Conservation (phyloP, 2,113 vertebrate species). For the Clarias batrachus region DNA sequence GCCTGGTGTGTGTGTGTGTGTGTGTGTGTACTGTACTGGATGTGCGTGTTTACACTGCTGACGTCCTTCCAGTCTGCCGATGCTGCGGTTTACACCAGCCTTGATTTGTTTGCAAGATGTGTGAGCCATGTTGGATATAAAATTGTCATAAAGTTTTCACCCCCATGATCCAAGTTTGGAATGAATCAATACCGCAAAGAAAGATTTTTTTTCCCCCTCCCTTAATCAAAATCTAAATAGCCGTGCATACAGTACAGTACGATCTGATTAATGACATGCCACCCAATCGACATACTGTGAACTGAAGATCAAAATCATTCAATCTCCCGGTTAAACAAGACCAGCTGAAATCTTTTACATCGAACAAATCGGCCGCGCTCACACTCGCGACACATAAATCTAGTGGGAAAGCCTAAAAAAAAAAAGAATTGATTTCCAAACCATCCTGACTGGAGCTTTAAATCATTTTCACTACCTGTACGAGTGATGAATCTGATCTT, state of each 20-base stretch:
- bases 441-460: not conserved
- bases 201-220: not conserved
- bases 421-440: not conserved
- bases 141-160: conserved; percentile 44
- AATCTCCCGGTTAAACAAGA: conserved; percentile 2
- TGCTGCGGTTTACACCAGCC: conserved; percentile 45
- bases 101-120: conserved; percentile 58
- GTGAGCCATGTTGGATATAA: conserved; percentile 38
- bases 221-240: not conserved
- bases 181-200: not conserved
- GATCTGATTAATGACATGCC: conserved; percentile 4
- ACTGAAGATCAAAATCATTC: conserved; percentile 13
- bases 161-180: conserved; percentile 21
- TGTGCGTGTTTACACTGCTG: conserved; percentile 30
- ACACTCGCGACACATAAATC: not conserved
- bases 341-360: conserved; percentile 15
- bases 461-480: not conserved
- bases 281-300: conserved; percentile 12
- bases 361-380: not conserved
- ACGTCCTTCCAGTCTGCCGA: conserved; percentile 34
- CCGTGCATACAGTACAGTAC: not conserved
- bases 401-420: not conserved
- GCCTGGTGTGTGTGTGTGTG: conserved; percentile 36
- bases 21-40: conserved; percentile 6
- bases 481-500: conserved; percentile 28